Conservation (phyloP, 64 coral and sea anemone species). For the Montipora sp. region DNA sequence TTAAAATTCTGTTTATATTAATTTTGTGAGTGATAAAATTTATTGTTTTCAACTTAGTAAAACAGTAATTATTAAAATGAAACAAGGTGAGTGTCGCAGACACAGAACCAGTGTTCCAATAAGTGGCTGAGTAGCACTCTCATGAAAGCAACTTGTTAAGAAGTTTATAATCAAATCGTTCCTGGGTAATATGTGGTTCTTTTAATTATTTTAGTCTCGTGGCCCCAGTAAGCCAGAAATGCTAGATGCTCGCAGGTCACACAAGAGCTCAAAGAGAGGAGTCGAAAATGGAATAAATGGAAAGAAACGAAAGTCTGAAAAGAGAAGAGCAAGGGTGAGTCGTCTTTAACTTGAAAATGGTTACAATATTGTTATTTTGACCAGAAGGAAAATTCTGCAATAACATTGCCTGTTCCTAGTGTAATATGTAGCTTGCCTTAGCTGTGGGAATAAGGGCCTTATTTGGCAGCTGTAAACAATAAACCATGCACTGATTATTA, state of each 20-base stretch:
- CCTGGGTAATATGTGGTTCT: neutral
- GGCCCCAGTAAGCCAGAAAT: slow-evolving; percentile 80
- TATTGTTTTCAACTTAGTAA: neutral
- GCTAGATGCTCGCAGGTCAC: slow-evolving; percentile 60
- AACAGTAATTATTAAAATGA: neutral
- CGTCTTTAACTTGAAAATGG: too few relatives aligned
- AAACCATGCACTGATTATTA: slow-evolving; percentile 21
- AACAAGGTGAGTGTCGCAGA: neutral
- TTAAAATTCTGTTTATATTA: neutral
- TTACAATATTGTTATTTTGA: too few relatives aligned
- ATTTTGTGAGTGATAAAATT: neutral
- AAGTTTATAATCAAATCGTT: neutral
- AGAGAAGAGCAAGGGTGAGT: slow-evolving; percentile 52
- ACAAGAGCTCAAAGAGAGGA: slow-evolving; percentile 78
- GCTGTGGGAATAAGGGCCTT: slow-evolving; percentile 15
- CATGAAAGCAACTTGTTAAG: neutral
- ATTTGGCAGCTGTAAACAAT: slow-evolving; percentile 12
- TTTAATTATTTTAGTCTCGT: slow-evolving; percentile 66
- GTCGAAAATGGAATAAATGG: slow-evolving; percentile 89
- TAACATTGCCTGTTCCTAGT: neutral
- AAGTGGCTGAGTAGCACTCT: neutral
- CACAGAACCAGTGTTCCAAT: too few relatives aligned
- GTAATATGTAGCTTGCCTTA: neutral
- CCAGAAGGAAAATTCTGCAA: too few relatives aligned
- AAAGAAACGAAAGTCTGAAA: slow-evolving; percentile 73